Base-by-base conservation (phyloP, 2,113 vertebrate species). In the Oryzias celebensis region DNA sequence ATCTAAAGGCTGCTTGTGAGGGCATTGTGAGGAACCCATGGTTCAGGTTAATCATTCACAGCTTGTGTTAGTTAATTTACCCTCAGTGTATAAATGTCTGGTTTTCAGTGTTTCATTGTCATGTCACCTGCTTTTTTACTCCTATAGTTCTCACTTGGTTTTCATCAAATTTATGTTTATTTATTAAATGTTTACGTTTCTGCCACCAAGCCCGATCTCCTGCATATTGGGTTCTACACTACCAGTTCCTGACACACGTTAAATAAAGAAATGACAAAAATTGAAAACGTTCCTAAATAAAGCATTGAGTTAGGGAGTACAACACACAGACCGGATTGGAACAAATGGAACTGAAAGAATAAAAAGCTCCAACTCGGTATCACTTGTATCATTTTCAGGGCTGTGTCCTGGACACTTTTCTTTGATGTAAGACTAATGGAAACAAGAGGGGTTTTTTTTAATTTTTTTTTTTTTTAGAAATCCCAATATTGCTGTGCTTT, bases 371-470 rank as follows among this genome's bases (percentile, higher is more conserved):
- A 73, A 78, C 77, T 72, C 57, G 46, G 26, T 28, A 28, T n/a
- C n/a, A n/a, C n/a, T n/a, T 20, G 68, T 80, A 74, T 80, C 52
- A 74, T 73, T 75, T 73, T 84, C 75, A 54, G 63, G 63, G 61
- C 75, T 28, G 52, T 67, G 70, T 68, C 26, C 62, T 80, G 61
- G 73, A 23, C 63, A 58, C 36, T 62, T 68, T 69, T 61, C 59
- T 57, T 54, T 16, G 80, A 59, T 28, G 45, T 16, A 14, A 50
- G 41, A 69, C 78, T 68, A 85, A 75, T 82, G 73, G 74, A 83
- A 84, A 77, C 75, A 82, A 82, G 76, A 82, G 62, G 20, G 20
- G 53, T 80, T 50, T 54, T 61, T 47, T 0, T 53, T 71, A n/a
- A n/a, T 75, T 47, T 52, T 59, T 47, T 0, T 54, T 71, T 75